Conservation (phyloP, 2,113 vertebrate genomes). For the Phainopepla nitens region DNA sequence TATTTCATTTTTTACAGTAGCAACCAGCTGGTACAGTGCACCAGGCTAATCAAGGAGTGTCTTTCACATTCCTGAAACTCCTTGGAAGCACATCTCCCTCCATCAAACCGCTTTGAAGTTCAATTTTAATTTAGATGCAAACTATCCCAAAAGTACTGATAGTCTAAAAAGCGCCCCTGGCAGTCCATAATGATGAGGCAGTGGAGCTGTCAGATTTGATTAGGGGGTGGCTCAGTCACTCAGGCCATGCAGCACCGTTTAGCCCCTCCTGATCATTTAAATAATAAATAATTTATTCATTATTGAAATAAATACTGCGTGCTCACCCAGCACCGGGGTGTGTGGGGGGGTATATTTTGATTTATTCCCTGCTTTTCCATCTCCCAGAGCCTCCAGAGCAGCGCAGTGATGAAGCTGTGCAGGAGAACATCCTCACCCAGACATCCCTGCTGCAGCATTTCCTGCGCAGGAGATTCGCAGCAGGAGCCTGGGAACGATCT, state of each 20-base stretch:
- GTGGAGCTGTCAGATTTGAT: constrained; percentile 43
- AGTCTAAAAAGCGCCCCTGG: constrained; percentile 39
- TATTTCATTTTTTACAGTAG: background rate
- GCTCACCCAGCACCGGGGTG: background rate
- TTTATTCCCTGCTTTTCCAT: background rate
- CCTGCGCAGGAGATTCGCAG: background rate
- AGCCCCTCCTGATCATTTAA: background rate
- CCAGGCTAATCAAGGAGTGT: constrained; percentile 43
- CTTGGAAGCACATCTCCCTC: constrained; percentile 55
- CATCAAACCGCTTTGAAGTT: constrained; percentile 65
- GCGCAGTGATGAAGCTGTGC: background rate
- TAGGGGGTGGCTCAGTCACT: background rate
- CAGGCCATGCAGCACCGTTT: background rate
- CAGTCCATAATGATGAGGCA: constrained; percentile 43
- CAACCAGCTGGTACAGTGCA: constrained; percentile 26
- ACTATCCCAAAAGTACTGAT: constrained; percentile 44
- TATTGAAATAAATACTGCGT: background rate
- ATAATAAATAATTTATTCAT: background rate
- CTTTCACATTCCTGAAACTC: constrained; percentile 30
- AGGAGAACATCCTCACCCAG: background rate
- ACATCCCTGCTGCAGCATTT: background rate
- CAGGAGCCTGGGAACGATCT: background rate
- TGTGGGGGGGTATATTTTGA: background rate
- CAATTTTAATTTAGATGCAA: constrained; percentile 72
- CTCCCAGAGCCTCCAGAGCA: background rate